Evolutionary conservation across 2,797 vertebrate species (phyloP).

Genomic region (Momotus momota): DNA sequence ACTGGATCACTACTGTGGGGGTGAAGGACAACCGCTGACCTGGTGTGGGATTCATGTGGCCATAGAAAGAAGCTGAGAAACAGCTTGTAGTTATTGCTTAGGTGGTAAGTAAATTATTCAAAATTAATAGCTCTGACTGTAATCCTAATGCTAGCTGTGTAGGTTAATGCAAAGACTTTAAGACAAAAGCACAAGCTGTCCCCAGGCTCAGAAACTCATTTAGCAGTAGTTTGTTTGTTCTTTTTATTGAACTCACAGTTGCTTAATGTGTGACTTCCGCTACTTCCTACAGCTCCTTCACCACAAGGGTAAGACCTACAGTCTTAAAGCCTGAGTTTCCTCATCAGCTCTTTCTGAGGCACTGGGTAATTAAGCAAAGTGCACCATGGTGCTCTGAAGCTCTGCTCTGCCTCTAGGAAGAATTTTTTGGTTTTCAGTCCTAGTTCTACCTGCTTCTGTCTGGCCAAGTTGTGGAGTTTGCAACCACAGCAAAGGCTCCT

Average conservation of each 20-base stretch:
- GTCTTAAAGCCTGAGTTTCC: background rate
- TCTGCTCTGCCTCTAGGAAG: background rate
- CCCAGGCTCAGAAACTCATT: background rate
- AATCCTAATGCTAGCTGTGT: background rate
- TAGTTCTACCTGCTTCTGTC: background rate
- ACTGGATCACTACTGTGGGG: background rate
- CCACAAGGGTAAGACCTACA: background rate
- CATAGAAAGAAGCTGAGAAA: background rate
- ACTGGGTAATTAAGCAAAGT: background rate
- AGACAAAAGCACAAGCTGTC: background rate
- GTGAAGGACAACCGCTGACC: background rate
- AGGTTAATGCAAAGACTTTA: background rate
- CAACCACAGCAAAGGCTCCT: background rate
- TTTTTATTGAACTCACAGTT: background rate
- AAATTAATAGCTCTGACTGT: background rate
- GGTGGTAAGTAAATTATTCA: background rate
- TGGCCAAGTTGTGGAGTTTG: background rate
- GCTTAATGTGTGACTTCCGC: fast-evolving
- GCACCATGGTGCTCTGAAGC: background rate
- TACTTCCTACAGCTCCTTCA: background rate
- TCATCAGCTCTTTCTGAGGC: background rate
- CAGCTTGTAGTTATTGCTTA: background rate
- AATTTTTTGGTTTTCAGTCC: background rate
- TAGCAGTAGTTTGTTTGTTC: background rate
- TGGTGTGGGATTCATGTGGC: fast-evolving